A percentile compares a stretch with the other conserved stretches of the same genome.
Evolutionary conservation across 2,113 vertebrate genomes (phyloP).

Genomic region (Noctilio leporinus): DNA sequence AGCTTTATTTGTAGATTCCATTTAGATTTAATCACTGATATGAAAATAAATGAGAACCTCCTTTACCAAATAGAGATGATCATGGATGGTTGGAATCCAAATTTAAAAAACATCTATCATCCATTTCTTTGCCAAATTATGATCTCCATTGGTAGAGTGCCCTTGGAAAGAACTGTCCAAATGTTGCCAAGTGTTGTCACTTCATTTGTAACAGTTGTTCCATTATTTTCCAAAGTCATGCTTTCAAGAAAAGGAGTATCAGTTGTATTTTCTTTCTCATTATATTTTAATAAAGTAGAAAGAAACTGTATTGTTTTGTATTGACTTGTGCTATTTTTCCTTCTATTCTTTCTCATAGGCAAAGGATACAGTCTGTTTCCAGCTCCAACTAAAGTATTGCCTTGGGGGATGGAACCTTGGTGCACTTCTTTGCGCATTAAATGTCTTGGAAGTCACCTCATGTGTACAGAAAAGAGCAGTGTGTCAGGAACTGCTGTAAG

Average conservation of each 20-base stretch:
- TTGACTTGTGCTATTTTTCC: not conserved
- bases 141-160: not conserved
- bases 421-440: not conserved
- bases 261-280: not conserved
- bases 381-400: not conserved
- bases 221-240: not conserved
- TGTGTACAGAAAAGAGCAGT: not conserved
- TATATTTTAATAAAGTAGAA: not conserved
- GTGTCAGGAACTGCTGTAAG: not conserved
- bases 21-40: not conserved
- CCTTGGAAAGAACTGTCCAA: not conserved
- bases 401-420: not conserved
- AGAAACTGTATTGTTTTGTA: not conserved
- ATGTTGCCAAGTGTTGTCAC: constrained; percentile 2
- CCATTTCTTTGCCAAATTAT: not conserved
- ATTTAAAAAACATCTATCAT: not conserved
- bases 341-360: not conserved
- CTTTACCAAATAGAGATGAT: not conserved
- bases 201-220: not conserved
- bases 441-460: not conserved
- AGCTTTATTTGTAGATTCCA: not conserved
- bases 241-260: not conserved
- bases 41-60: not conserved
- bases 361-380: not conserved
- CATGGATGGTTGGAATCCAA: not conserved